phyloP scores from a whole-genome alignment of 2,113 vertebrate genomes.

The Paracanthobrama guichenoti region DNA sequence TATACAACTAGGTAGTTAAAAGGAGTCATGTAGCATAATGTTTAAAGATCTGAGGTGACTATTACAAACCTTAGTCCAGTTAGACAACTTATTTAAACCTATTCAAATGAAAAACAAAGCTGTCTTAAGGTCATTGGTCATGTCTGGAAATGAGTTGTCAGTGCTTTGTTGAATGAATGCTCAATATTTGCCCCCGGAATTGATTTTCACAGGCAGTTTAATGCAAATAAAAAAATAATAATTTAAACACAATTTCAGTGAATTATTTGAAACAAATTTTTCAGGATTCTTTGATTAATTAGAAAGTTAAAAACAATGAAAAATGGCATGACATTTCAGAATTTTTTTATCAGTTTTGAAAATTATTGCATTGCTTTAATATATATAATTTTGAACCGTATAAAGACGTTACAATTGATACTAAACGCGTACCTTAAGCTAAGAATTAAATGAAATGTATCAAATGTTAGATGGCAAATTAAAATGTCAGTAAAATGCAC shows the following conservation, averaged over 20 bases:
- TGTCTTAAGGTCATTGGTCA: neutral
- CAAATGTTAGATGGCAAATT: neutral
- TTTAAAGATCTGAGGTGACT: neutral
- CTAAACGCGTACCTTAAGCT: neutral
- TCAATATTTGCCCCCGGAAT: neutral
- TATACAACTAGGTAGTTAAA: neutral
- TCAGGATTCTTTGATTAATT: too few relatives aligned
- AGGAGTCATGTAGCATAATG: neutral
- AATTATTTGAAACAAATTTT: neutral
- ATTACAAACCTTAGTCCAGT: neutral
- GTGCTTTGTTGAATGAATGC: neutral
- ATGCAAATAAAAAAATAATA: neutral
- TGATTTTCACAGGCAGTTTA: neutral
- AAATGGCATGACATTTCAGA: neutral
- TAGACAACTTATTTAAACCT: neutral
- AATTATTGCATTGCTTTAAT: too few relatives aligned
- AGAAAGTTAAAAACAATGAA: neutral
- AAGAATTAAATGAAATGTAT: neutral
- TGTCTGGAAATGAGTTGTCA: neutral
- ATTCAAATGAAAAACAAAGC: neutral
- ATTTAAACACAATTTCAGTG: neutral
- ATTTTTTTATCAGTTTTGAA: too few relatives aligned
- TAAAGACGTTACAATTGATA: neutral
- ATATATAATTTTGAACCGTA: too few relatives aligned
- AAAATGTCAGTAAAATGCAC: neutral